These are phyloP conservation scores for Monochamus alternatus DNA, from an alignment of 2,888 invertebrate species.

Conservation along the genomic window DNA sequence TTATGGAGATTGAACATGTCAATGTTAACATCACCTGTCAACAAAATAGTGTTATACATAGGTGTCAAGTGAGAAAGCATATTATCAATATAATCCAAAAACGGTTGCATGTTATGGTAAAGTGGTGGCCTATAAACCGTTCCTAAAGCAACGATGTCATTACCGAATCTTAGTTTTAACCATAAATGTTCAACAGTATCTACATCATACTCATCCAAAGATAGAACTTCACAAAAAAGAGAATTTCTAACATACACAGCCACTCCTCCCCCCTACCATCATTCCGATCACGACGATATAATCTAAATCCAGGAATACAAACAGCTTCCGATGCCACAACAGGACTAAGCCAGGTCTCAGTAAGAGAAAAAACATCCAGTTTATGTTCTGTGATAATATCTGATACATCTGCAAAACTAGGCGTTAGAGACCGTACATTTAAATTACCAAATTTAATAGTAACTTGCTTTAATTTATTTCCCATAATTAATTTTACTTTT, in stretches of 20 bases:
- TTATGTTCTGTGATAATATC: background rate
- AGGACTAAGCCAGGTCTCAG: background rate
- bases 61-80: background rate
- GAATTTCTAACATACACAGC: background rate
- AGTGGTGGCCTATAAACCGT: background rate
- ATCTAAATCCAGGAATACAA: background rate
- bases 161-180: background rate
- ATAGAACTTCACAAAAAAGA: background rate
- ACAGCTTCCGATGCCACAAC: background rate
- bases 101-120: background rate
- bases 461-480: background rate
- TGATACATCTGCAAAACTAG: background rate
- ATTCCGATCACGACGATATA: slow-evolving; percentile 4
- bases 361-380: background rate
- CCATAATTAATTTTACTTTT: slow-evolving; percentile 10
- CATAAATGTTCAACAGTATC: background rate
- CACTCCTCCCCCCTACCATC: background rate
- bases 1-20: slow-evolving; percentile 6
- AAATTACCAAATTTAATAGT: background rate
- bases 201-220: background rate
- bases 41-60: background rate
- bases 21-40: background rate
- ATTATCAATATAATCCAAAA: background rate
- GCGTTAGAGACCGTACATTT: slow-evolving; percentile 4
- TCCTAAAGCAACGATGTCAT: background rate